Evolutionary conservation across 2,113 vertebrate genomes (phyloP).

Genomic region (Sinocyclocheilus anshuiensis): DNA sequence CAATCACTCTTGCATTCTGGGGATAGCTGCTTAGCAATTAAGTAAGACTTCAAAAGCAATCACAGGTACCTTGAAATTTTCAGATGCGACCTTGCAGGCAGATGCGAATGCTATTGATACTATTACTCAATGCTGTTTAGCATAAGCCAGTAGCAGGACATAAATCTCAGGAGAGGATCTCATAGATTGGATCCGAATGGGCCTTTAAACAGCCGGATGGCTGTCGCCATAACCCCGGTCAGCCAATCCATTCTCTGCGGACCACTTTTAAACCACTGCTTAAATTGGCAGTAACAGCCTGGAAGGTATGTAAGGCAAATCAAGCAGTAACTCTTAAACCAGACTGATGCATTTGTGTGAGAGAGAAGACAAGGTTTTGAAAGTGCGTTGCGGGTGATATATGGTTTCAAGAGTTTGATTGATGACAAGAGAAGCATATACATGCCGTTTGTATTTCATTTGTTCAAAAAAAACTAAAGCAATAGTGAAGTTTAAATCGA

Average conservation of each 20-base stretch:
- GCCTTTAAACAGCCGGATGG: constrained; percentile 70
- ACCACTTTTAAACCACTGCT: constrained; percentile 51
- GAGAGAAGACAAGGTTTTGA: not conserved
- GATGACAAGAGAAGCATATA: not conserved
- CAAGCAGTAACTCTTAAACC: constrained; percentile 40
- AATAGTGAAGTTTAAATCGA: not conserved
- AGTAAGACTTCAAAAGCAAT: constrained; percentile 11
- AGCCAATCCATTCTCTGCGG: constrained; percentile 58
- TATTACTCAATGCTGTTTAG: constrained; percentile 66
- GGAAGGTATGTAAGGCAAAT: constrained; percentile 37
- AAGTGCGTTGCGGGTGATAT: not conserved
- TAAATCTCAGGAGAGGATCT: constrained; percentile 69
- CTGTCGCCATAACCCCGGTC: constrained; percentile 59
- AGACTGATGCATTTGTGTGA: constrained; percentile 17
- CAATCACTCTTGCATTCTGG: not conserved
- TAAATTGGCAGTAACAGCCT: constrained; percentile 61
- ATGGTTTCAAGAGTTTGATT: constrained; percentile 14
- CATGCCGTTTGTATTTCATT: not conserved
- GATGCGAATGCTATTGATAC: constrained; percentile 56
- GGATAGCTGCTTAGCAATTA: not conserved
- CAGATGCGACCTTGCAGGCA: not conserved
- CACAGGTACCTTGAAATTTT: not conserved
- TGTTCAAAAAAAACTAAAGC: not conserved
- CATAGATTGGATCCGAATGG: constrained; percentile 70
- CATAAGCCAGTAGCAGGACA: constrained; percentile 60